Base-by-base conservation (phyloP, 64 coral and sea anemone genomes). In the Montipora sp. region DNA sequence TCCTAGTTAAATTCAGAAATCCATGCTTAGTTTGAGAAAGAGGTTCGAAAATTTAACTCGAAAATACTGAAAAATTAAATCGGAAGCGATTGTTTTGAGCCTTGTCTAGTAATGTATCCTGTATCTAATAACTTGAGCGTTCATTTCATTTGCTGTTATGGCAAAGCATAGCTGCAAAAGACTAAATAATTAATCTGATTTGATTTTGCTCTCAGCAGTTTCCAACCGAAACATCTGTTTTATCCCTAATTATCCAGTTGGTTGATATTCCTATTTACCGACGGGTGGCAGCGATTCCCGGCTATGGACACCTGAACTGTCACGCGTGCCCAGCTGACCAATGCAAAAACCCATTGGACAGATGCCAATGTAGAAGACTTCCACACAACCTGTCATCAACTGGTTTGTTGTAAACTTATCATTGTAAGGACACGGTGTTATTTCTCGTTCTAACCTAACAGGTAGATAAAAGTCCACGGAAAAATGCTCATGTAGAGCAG, bases 111-210 rank as follows among this genome's bases (percentile, higher is more conserved):
- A 47, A 67, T 22, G 65, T 48, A 48, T 77, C 75, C 15, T 77
- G 59, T 43, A 22, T 13, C 5, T 85, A 71, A 85, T 85, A 10
- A 47, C 45, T 50, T 7, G 5, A 11, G 61, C 68, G 59, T 50
- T 59, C 18, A 85, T 70, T 85, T 70, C 47, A 71, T 49, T 71
- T 49, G 82, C 16, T 71, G 16, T 71, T 68, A 68, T 68, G 24
- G 65, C 21, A 72, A 85, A 49, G 13, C 65, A 85, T 21, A 45
- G 61, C 82, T 59, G 19, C 44, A 85, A n/a, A 72, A 85, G 82
- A 85, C 65, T 85, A 70, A 85, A 85, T 85, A 85, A 85, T 85
- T 85, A 85, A 85, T 85, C 45, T 85, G 61, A 71, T 85, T 85
- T 85, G 80, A 63, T 83, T 83, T 66, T 67, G 49, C 58, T 61